Conservation (phyloP, 2,888 invertebrate species). For the Craniophora ligustri region DNA sequence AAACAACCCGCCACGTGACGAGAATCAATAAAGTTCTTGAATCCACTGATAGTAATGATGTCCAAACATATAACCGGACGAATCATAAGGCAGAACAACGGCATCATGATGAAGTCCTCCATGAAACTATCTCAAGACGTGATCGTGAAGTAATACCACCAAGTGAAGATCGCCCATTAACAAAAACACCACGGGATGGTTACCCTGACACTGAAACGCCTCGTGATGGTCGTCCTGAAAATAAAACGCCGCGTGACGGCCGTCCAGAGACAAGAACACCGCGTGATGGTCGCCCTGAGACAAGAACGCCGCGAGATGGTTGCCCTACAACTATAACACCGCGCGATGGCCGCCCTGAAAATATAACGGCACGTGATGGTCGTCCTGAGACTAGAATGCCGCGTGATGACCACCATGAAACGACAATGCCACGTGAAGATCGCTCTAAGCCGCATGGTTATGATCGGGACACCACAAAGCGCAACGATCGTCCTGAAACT, state of each 20-base stretch:
- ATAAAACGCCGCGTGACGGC: no score
- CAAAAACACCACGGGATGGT: slow-evolving; percentile 14
- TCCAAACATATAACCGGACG: slow-evolving; percentile 41
- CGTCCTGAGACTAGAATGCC: neutral
- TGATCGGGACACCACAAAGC: neutral
- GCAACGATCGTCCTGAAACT: slow-evolving; percentile 6
- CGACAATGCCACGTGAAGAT: neutral
- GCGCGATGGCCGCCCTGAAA: neutral
- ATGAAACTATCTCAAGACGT: no score
- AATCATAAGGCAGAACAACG: slow-evolving; percentile 41
- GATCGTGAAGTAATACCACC: no score
- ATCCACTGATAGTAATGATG: slow-evolving; percentile 49
- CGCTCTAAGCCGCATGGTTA: neutral
- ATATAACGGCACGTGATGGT: neutral
- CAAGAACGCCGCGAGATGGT: neutral
- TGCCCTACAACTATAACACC: neutral
- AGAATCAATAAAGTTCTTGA: slow-evolving; percentile 52
- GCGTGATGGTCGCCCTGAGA: neutral
- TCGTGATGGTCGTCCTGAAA: no score
- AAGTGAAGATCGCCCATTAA: slow-evolving; percentile 50
- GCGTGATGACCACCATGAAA: neutral
- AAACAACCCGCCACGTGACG: slow-evolving; percentile 45
- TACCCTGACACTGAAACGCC: slow-evolving; percentile 21
- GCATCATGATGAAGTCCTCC: slow-evolving; percentile 53
- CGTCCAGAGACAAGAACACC: no score